Base-by-base conservation (phyloP, 2,113 vertebrate genomes). In the Lipophrys pholis region DNA sequence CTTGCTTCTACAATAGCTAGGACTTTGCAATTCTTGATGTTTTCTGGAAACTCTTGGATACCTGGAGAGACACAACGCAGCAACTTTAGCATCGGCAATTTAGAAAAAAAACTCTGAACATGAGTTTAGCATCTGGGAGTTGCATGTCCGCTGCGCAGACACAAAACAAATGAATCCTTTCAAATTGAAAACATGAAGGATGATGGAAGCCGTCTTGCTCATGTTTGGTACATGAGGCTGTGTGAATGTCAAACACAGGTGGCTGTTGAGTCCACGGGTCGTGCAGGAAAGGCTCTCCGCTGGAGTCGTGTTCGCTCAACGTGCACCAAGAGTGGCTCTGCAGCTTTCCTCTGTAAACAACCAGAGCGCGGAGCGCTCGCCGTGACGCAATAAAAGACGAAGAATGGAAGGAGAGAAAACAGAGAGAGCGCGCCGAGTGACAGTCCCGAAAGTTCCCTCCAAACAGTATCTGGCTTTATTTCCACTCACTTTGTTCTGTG, bases 11-110 rank as follows among this genome's bases (percentile, higher is more conserved):
- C 95, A 69, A 98, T 70, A 76, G 96, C 91, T 86, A 99, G 93
- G 84, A 96, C 94, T 93, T 98, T 99, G 93, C 98, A 99, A 66
- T 99, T 99, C 90, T 99, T 99, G 80, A 99, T 99, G 81, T 98
- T 99, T 93, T 99, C 98, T 90, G 98, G 98, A 94, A 99, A 99
- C 90, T 99, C 97, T 87, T 99, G 97, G 93, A 99, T 99, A 90
- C 97, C 98, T 99, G 84, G n/a, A 89, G 89, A 80, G 82, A 76
- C 64, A 49, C 2, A 5, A 57, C 11, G 58, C 1, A 58, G 30
- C 9, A 49, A 49, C 15, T 42, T 40, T 0, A 41, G 0, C 5
- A 41, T 52, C 8, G 56, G 8, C 45, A 1, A 15, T 16, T 40
- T 61, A 16, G 38, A 57, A 49, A 59, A 17, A 48, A 0, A 5